Conservation (phyloP, 2,113 vertebrate genomes). For the Lampris incognitus region DNA sequence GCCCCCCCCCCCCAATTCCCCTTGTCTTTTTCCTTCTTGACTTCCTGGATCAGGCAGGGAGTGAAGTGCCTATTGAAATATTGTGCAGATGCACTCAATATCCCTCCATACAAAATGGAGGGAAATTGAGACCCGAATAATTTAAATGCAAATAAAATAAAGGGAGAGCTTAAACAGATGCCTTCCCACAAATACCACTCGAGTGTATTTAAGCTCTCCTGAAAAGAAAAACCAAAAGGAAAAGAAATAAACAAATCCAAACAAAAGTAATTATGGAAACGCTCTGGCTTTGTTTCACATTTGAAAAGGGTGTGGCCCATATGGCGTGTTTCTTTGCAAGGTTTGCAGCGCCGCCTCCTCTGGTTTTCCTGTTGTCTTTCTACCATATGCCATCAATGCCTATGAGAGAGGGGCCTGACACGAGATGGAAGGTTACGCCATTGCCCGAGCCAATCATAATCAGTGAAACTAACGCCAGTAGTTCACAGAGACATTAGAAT, state of each 20-base stretch:
- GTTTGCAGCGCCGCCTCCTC: slow-evolving; percentile 15
- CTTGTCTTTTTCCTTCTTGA: neutral
- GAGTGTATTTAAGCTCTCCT: slow-evolving; percentile 3
- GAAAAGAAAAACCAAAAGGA: slow-evolving; percentile 24
- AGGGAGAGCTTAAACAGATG: slow-evolving; percentile 47
- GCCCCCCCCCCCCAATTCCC: neutral
- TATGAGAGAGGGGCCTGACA: neutral
- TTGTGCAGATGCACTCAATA: slow-evolving; percentile 68
- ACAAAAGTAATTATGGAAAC: slow-evolving; percentile 56
- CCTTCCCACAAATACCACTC: slow-evolving; percentile 36
- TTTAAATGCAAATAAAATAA: slow-evolving; percentile 47
- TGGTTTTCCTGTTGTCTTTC: slow-evolving; percentile 19
- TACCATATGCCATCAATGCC: slow-evolving; percentile 17
- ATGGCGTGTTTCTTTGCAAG: slow-evolving; percentile 29
- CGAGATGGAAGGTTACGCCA: neutral
- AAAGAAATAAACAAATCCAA: neutral
- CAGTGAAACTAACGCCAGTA: neutral
- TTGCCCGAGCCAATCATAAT: neutral
- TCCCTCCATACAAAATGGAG: slow-evolving; percentile 38
- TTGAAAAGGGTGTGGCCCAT: slow-evolving; percentile 24
- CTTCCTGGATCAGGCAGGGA: slow-evolving; percentile 64
- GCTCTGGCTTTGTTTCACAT: slow-evolving; percentile 37
- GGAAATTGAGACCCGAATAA: slow-evolving; percentile 64
- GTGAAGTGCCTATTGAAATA: slow-evolving; percentile 74
- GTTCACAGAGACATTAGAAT: neutral